Conservation (phyloP, 2,888 invertebrate genomes). For the Argyresthia goedartella region DNA sequence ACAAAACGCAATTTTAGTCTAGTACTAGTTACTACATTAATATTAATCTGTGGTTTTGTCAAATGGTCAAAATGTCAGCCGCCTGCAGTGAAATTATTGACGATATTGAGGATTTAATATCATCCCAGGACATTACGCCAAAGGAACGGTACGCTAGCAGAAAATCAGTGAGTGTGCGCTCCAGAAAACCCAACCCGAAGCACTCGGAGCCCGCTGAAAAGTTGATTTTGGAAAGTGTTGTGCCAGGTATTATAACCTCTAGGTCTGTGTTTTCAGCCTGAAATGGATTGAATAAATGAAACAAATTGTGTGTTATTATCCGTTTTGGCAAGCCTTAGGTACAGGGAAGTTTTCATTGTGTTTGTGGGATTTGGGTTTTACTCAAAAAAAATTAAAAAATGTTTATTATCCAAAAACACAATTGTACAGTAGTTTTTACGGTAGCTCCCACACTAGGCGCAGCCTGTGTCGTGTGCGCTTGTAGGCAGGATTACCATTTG, state of each 20-base stretch:
- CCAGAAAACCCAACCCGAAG: constrained; percentile 56
- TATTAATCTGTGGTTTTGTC: background rate
- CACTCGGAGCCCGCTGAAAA: constrained; percentile 47
- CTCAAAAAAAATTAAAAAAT: background rate
- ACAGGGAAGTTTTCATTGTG: too few relatives aligned
- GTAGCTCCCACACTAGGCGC: too few relatives aligned
- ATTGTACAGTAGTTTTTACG: too few relatives aligned
- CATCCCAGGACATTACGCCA: constrained; percentile 83
- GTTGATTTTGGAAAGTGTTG: constrained; percentile 68
- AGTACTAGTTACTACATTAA: too few relatives aligned
- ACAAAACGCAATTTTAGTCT: too few relatives aligned
- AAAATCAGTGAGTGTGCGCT: constrained; percentile 77
- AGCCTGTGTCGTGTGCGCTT: too few relatives aligned
- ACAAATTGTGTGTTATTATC: too few relatives aligned
- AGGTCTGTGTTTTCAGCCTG: background rate
- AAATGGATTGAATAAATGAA: too few relatives aligned
- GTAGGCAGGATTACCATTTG: too few relatives aligned
- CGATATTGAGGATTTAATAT: constrained; percentile 89
- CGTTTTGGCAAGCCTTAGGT: too few relatives aligned
- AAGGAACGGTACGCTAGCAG: constrained; percentile 81
- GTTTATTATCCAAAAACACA: too few relatives aligned
- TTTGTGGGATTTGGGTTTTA: background rate
- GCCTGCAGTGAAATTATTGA: constrained; percentile 79
- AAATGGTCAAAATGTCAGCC: constrained; percentile 58
- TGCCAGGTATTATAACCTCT: constrained; percentile 63